phyloP scores from a whole-genome alignment of 53 echinoderm and acorn worm genomes.

The Crossaster papposus region DNA sequence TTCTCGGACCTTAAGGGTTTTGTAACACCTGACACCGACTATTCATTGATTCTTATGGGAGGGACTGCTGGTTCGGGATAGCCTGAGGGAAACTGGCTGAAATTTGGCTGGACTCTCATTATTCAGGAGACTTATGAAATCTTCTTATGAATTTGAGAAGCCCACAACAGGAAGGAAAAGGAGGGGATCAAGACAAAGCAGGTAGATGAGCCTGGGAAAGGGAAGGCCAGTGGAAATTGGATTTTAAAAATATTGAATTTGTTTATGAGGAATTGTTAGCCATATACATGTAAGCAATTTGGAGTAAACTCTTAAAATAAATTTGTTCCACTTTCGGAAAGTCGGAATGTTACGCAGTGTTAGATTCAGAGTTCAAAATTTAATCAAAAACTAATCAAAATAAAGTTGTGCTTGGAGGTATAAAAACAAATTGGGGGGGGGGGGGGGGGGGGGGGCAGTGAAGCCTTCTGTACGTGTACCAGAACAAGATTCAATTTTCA shows the following conservation, averaged over 20 bases:
- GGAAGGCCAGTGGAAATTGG: not conserved
- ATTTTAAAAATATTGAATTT: constrained; percentile 18
- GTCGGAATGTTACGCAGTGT: not conserved
- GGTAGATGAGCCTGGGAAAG: not conserved
- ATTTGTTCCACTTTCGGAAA: not conserved
- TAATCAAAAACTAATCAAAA: not conserved
- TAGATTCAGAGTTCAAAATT: not conserved
- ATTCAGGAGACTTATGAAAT: constrained; percentile 1
- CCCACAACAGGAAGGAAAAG: not conserved
- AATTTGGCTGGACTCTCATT: not conserved
- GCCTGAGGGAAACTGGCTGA: not conserved
- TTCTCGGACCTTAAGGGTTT: not conserved
- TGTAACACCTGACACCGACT: constrained; percentile 14
- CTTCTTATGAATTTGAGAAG: constrained; percentile 3
- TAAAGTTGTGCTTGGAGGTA: not conserved
- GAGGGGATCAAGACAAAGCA: not conserved
- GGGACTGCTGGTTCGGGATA: not conserved
- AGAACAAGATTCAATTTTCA: not conserved
- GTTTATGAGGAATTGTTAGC: not conserved
- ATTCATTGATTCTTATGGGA: constrained; percentile 20
- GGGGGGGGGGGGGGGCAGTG: not conserved
- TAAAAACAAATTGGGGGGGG: not conserved
- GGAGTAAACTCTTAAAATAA: too few relatives aligned
- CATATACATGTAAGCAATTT: not conserved
- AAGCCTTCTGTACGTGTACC: not conserved